Base-by-base conservation (phyloP, 2,797 vertebrate genomes). In the Notoglanidium macrostoma region DNA sequence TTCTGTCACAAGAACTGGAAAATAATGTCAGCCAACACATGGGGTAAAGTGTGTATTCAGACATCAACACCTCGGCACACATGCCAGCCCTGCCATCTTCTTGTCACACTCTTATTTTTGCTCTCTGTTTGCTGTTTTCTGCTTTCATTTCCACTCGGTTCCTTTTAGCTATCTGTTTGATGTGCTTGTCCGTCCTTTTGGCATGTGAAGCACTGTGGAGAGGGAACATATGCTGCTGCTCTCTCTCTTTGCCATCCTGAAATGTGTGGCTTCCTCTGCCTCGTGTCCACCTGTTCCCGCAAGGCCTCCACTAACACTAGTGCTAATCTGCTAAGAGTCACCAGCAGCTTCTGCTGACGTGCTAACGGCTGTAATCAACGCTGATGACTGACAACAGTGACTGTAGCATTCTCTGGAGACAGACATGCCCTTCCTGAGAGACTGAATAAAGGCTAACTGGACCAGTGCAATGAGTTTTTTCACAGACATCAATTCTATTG, bases 201-300 rank as follows among this genome's bases (percentile, higher is more conserved):
- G 88, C 91, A 89, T 59, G 65, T 91, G 86, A 92, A 92, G 91
- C 91, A 83, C 86, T 79, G 89, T 91, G 89, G 91, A 91, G 90
- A 88, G 92, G 88, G 91, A 93, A 87, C 93, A 93, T 94, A 94
- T 93, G 94, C 86, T 90, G 12, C 88, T 90, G 88, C 91, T 91
- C 88, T 85, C 79, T 81, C 85, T 83, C 23, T 87, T 85, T 86
- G 89, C 85, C 89, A 90, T 85, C 89, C 90, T 90, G 92, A 93
- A 93, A 91, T 90, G 87, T 86, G 92, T 90, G 90, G 91, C 93
- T 93, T 94, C 94, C 94, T 94, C 92, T 89, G 1, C 89, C 88
- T 89, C 0, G 88, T 86, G 76, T 68, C 94, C 93, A 94, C 94
- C 92, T 91, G 93, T 92, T 91, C 86, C n/a, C 89, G 86, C 12